Evolutionary conservation across 2,888 invertebrate genomes (phyloP).

Genomic region (Drosophila colorata): DNA sequence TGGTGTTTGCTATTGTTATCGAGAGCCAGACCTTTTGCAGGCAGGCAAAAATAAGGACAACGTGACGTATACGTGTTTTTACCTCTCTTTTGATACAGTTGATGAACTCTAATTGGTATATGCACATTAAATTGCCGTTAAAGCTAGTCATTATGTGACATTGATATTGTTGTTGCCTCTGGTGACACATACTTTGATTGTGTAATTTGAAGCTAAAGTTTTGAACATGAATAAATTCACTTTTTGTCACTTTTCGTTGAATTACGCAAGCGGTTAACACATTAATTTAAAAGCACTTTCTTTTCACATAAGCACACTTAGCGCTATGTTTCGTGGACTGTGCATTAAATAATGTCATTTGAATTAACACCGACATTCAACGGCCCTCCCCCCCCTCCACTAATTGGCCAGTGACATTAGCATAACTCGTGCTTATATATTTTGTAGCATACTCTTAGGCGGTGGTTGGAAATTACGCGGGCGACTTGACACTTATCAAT

Average conservation of each 20-base stretch:
- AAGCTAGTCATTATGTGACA: slow-evolving; percentile 32
- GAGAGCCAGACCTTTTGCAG: slow-evolving; percentile 8
- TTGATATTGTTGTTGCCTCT: slow-evolving; percentile 20
- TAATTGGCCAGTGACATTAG: slow-evolving; percentile 48
- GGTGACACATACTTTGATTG: slow-evolving; percentile 30
- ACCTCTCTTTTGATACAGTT: slow-evolving; percentile 22
- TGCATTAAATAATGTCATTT: slow-evolving; percentile 77
- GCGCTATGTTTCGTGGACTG: slow-evolving; percentile 60
- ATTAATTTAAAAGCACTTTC: slow-evolving; percentile 75
- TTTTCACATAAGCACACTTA: slow-evolving; percentile 49
- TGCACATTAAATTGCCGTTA: slow-evolving; percentile 25
- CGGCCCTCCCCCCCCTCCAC: slow-evolving; percentile 2
- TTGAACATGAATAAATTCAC: slow-evolving; percentile 45
- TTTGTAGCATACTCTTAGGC: slow-evolving; percentile 63
- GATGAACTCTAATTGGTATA: slow-evolving; percentile 63
- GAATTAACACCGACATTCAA: slow-evolving; percentile 71
- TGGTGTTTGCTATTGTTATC: slow-evolving; percentile 16
- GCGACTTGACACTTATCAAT: slow-evolving; percentile 38
- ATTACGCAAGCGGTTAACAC: slow-evolving; percentile 76
- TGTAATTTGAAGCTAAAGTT: slow-evolving; percentile 42
- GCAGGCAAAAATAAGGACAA: slow-evolving; percentile 6
- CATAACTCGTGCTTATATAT: slow-evolving; percentile 56
- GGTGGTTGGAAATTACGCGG: slow-evolving; percentile 41
- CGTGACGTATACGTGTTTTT: slow-evolving; percentile 36
- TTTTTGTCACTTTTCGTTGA: slow-evolving; percentile 44